Base-by-base conservation (phyloP, 2,797 vertebrate species). In the Sebastes trivittatus region DNA sequence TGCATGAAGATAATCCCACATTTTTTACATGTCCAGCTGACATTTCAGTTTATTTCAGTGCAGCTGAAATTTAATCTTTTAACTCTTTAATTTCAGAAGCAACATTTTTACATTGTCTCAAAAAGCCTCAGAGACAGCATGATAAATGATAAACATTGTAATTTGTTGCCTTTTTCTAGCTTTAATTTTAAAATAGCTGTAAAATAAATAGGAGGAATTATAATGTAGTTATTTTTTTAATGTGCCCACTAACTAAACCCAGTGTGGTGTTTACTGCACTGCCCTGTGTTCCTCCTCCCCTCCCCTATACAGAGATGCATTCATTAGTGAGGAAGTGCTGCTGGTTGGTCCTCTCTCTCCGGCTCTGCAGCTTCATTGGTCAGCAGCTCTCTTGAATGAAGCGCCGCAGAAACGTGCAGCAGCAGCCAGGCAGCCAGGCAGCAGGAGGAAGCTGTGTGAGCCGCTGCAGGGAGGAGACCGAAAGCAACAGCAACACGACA, bases 311-410 rank as follows among this genome's bases (percentile, higher is more conserved):
- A 61, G 52, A 9, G 9, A 1, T 25, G 70, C 72, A 68, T 84
- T 72, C 30, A 82, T 82, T 52, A 74, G 22, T 36, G 71, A 72
- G 89, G 86, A 74, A 38, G 70, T 22, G 78, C 7, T 63, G 30
- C 77, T 76, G 78, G 82, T 52, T 52, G 49, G 49, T n/a, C 8
- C 20, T n/a, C 49, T 38, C 20, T n/a, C 20, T 1, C 49, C 20
- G 49, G 49, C 49, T 52, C 49, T 8, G 49, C 49, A n/a, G 49
- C 20, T 52, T 16, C 49, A 52, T 52, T 52, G 49, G 49, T 52
- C 49, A n/a, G 49, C 49, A 8, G 42, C 84, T 68, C 74, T 86
- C 81, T 89, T 90, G 88, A 91, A 85, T 82, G 92, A 86, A 90
- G 82, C 90, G 63, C 87, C 67, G 88, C 92, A 90, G 86, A 85